Evolutionary conservation across 2,888 invertebrate genomes (phyloP).

Genomic region (Nymphalis urticae): DNA sequence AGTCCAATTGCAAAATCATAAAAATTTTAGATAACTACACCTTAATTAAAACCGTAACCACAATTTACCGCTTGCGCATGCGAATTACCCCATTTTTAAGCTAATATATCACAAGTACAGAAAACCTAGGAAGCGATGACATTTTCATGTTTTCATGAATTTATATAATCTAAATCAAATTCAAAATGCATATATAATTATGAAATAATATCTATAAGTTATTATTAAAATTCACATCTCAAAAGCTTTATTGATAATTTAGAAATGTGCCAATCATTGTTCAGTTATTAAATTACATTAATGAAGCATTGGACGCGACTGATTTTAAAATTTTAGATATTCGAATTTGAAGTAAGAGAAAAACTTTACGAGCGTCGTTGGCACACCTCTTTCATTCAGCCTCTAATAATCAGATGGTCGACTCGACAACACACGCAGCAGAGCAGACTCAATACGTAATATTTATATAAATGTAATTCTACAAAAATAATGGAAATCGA

Average conservation of each 20-base stretch:
- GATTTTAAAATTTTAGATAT: conserved; percentile 17
- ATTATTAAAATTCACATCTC: conserved; percentile 77
- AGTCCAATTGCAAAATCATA: conserved; percentile 66
- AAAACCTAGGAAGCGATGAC: conserved; percentile 55
- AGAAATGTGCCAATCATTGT: conserved; percentile 70
- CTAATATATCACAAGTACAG: conserved; percentile 45
- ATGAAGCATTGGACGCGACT: neutral
- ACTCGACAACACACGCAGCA: conserved; percentile 79
- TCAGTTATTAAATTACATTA: neutral
- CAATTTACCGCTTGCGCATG: conserved; percentile 63
- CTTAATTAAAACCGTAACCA: conserved; percentile 73
- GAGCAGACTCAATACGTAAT: conserved; percentile 77
- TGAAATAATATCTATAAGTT: conserved; percentile 55
- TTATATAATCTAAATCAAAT: conserved; percentile 48
- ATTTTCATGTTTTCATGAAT: conserved; percentile 46
- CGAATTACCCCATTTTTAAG: conserved; percentile 60
- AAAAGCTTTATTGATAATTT: conserved; percentile 69
- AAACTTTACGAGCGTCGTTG: conserved; percentile 44
- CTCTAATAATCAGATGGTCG: conserved; percentile 71
- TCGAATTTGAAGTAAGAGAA: conserved; percentile 6
- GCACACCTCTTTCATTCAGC: conserved; percentile 74
- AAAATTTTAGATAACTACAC: conserved; percentile 49
- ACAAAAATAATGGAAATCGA: conserved; percentile 77
- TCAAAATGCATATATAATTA: conserved; percentile 51
- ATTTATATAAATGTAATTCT: conserved; percentile 70